Evolutionary conservation across 2,888 invertebrate species (phyloP), one percentile per base, ranked within the genome.

Genomic region (Ommatoiulus sabulosus): DNA sequence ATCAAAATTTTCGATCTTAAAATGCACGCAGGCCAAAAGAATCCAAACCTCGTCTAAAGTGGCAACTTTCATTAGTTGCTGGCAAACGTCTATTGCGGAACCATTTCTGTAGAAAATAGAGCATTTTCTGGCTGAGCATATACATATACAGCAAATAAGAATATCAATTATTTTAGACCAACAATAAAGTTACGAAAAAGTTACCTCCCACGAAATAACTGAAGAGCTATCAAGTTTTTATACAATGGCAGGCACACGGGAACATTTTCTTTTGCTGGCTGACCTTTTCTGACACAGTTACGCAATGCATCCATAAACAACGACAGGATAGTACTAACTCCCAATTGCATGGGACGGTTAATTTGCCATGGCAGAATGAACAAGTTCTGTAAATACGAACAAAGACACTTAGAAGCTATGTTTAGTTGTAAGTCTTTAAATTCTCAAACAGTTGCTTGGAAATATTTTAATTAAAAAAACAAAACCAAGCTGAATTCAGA

Each of bases 161-260:
- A 44, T 86, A 24, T 15, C 0, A 44, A 86, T 12, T 12, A 20
- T 12, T 35, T 6, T 15, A 43, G 43, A 17, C 0, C 35, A 35
- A 72, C 0, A 44, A 85, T 46, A 46, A 20, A 0, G 12, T 46
- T 10, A 44, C 5, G 44, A 88, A 80, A 85, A 35, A 44, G 52
- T 44, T 84, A 86, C 88, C 44, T 44, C 12, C 20, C 46, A 52
- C 88, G 84, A 86, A 84, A 85, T 44, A 89, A 24, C 86, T 89
- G 72, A 44, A 89, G 52, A 10, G 89, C 89, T n/a, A 89, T 89
- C 17, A 89, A 52, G 44, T 88, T 89, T 43, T 84, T 89, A 46
- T 89, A 89, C 44, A 89, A 57, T 0, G 89, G 89, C 17, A 89
- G 86, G 52, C 89, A 89, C 17, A 86, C 52, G 10, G 44, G 10